A percentile compares a stretch with the other conserved stretches of the same genome.
These are phyloP conservation scores for Podarcis cretensis DNA, from an alignment of 2,113 vertebrate genomes.

Conservation along the genomic window DNA sequence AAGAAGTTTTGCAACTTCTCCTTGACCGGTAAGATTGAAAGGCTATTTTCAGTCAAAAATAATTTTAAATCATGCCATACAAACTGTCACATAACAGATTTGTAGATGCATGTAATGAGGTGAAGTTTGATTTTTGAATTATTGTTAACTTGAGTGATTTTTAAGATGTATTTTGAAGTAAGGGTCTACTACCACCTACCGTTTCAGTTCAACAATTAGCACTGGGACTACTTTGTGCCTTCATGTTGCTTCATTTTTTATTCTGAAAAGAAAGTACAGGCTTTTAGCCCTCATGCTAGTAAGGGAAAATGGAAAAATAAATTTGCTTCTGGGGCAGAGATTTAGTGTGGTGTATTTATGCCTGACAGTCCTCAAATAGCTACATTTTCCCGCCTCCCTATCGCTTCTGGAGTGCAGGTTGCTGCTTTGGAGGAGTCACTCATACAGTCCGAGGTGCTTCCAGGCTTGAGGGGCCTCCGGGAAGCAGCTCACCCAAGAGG, in stretches of 20 bases:
- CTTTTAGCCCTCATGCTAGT: not conserved
- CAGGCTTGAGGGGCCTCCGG: no score
- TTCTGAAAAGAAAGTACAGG: not conserved
- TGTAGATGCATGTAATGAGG: not conserved
- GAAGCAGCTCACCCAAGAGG: not conserved
- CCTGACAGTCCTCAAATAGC: not conserved
- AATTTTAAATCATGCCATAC: accelerated
- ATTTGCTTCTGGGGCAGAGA: not conserved
- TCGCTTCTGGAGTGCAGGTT: not conserved
- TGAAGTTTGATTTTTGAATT: not conserved
- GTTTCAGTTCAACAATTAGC: not conserved
- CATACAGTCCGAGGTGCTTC: not conserved
- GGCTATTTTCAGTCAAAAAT: not conserved
- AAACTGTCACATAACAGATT: not conserved
- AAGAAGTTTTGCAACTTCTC: conserved; percentile 87
- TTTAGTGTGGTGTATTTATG: not conserved
- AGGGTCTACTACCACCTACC: not conserved
- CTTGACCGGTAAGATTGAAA: conserved; percentile 81
- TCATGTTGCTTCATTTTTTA: not conserved
- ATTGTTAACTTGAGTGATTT: not conserved
- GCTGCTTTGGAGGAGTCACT: not conserved
- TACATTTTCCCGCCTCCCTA: not conserved
- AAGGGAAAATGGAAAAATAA: not conserved
- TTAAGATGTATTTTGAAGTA: not conserved
- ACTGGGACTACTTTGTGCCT: not conserved